Base-by-base conservation (phyloP, 2,113 vertebrate species). In the Capra hircus region DNA sequence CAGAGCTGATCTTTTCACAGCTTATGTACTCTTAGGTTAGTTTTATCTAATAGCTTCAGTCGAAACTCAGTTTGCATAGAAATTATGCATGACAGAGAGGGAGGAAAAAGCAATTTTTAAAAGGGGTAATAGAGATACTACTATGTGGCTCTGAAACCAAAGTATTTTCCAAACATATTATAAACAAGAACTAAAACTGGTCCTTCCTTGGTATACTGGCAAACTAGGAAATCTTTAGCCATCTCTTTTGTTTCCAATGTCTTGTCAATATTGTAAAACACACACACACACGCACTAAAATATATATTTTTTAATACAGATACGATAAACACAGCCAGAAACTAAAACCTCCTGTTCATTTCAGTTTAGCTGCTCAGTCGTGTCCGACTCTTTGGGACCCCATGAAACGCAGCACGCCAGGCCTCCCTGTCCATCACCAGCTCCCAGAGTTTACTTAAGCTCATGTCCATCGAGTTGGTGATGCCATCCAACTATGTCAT, bases 111-210 rank as follows among this genome's bases (percentile, higher is more conserved):
- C 83, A 11, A n/a, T 87, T 95, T 96, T 81, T n/a, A 50, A 93
- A 53, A 82, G 57, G n/a, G 11, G 23, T 48, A 84, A 80, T 53
- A 96, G 77, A 92, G 25, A 57, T 88, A 84, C 3, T 13, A 88
- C 19, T 1, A 40, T 28, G 10, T 30, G 94, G 19, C 30, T 59
- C 82, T 92, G 64, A 96, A 96, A 94, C 9, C 14, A 85, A 90
- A 40, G 30, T 94, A 53, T 96, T 90, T 95, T 89, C 52, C 53
- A 89, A 87, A 88, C 83, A 30, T n/a, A 81, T 62, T 95, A 74
- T 71, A 97, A 97, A 94, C 67, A 19, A 94, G 16, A 64, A 45
- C 14, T 88, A 80, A 89, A 96, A 81, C 84, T 3, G 19, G 2
- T 80, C 83, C 33, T 90, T 92, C n/a, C 50, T 88, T 85, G 27